Base-by-base conservation (phyloP, 1,140 invertebrate species). In the Mylabris phalerata region DNA sequence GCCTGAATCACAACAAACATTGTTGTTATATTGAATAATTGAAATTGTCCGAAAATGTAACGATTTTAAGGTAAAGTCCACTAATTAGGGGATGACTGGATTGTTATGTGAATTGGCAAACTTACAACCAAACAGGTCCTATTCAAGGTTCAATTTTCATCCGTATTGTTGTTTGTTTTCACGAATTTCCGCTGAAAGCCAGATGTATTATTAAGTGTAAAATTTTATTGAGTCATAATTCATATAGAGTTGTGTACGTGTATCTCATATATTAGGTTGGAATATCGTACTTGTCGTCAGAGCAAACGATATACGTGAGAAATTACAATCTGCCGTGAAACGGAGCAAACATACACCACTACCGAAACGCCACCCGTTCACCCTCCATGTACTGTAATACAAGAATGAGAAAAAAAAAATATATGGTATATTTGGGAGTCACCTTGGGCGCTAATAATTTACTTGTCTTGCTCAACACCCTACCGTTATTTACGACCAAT, bases 141-240 rank as follows among this genome's bases (percentile, higher is more conserved):
- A 5, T 32, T 32, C 32, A 32, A 32, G 32, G 32, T 3, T 32
- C 4, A 32, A 32, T 32, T 32, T 32, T 7, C 32, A 32, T 32
- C 32, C 7, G 32, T 7, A 32, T 32, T 32, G 4, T 32, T 32
- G 32, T 32, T 32, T 32, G 32, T 32, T 32, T 32, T 32, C 32
- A 32, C 32, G 32, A 32, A 32, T 32, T 32, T 32, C 32, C 32
- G 32, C 32, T 7, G 32, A 32, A 32, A 32, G 32, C 32, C 32
- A 32, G 41, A 55, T 46, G 32, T 48, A 47, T 54, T 59, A 59
- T 62, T 61, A 59, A 59, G 57, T 59, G 61, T 42, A 55, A 62
- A 62, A 50, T 59, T 62, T 59, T 59, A 56, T 57, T 59, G 59
- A 54, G 61, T 51, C 50, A 62, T 62, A 62, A 62, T 62, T 62